Conservation (phyloP, 2,888 invertebrate species). For the Hipparchia sbordonii region DNA sequence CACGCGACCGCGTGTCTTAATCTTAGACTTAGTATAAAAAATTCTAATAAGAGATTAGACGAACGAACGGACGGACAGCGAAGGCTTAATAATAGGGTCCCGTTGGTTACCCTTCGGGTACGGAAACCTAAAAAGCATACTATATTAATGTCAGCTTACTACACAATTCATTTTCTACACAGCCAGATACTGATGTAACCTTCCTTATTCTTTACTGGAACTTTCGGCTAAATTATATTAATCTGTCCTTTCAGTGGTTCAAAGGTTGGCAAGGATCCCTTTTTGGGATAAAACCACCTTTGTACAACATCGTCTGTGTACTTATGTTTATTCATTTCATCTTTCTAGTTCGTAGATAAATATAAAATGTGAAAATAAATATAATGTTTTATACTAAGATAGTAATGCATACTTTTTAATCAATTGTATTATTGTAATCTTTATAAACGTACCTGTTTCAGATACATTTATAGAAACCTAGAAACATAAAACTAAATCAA, state of each 20-base stretch:
- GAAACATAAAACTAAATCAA: neutral
- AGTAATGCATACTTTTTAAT: too few species aligned
- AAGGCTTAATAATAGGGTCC: too few species aligned
- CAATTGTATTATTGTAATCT: neutral
- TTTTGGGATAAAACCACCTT: conserved; percentile 14
- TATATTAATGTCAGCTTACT: neutral
- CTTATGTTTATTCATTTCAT: neutral
- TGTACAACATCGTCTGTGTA: neutral
- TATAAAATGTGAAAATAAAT: neutral
- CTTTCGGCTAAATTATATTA: conserved; percentile 17
- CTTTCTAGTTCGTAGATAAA: neutral
- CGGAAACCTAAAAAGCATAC: neutral
- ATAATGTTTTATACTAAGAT: too few species aligned
- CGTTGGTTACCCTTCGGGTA: too few species aligned
- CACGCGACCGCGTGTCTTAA: too few species aligned
- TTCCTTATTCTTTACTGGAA: neutral
- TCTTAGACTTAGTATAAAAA: too few species aligned
- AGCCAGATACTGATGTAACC: neutral
- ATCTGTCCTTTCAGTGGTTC: conserved; percentile 12
- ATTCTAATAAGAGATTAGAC: too few species aligned
- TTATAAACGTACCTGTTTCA: neutral
- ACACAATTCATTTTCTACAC: neutral
- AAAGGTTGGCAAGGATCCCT: conserved; percentile 15
- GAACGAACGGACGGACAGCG: too few species aligned
- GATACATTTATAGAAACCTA: neutral